Conservation (phyloP, 2,797 vertebrate genomes). For the Sylvia borin region DNA sequence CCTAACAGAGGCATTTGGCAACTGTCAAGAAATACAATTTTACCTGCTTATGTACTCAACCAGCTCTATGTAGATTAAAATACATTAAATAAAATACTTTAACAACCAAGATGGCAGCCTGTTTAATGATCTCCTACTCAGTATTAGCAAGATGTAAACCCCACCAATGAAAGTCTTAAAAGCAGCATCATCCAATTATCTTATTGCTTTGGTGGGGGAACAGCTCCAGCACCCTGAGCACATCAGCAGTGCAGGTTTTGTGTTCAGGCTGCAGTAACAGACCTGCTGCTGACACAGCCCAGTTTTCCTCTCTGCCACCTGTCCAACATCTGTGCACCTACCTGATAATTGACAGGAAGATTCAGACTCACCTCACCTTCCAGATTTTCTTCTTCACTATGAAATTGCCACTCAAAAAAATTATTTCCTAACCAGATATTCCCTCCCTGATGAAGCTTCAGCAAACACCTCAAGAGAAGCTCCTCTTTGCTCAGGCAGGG, state of each 20-base stretch:
- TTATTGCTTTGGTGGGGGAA: background rate
- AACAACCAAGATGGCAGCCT: background rate
- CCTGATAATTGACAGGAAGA: background rate
- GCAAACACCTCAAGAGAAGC: background rate
- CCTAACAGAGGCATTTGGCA: background rate
- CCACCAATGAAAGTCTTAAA: background rate
- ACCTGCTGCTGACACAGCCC: background rate
- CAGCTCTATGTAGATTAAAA: background rate
- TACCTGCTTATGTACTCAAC: background rate
- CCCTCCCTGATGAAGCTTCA: background rate
- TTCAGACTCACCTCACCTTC: background rate
- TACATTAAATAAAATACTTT: too few relatives aligned
- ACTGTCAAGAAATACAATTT: background rate
- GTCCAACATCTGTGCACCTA: accelerated
- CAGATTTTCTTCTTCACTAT: background rate
- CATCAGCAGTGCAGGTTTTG: background rate
- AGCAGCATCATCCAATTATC: background rate
- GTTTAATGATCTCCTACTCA: background rate
- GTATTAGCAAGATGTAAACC: background rate
- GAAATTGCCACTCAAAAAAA: background rate
- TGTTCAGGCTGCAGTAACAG: background rate
- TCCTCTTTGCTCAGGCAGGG: background rate
- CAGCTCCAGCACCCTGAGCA: background rate
- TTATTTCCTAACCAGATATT: background rate
- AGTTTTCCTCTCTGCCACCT: background rate